These are phyloP conservation scores for Corythornis madagascariensis DNA, from an alignment of 2,113 vertebrate genomes.

Conservation along the genomic window DNA sequence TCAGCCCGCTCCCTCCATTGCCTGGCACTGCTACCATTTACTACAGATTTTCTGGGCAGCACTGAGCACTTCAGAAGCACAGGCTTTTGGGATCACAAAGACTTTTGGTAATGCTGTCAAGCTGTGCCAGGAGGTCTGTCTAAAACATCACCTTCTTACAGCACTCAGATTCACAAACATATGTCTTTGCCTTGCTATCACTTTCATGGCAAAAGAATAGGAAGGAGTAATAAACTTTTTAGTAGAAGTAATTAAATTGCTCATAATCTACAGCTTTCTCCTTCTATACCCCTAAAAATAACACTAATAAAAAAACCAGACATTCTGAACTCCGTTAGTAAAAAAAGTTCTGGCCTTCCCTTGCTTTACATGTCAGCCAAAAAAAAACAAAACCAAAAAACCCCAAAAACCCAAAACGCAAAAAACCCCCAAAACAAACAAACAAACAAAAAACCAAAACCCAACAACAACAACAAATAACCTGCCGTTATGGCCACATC, in stretches of 20 bases:
- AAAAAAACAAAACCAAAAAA: background rate
- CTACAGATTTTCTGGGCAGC: background rate
- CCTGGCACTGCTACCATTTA: background rate
- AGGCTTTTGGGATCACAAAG: background rate
- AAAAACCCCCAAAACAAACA: background rate
- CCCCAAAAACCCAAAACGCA: no score
- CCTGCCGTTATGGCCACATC: accelerated
- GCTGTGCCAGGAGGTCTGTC: background rate
- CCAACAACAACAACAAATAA: no score
- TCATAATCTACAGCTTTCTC: constrained; percentile 13
- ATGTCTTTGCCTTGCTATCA: background rate
- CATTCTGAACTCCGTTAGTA: background rate
- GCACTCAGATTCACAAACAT: background rate
- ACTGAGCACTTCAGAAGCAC: background rate
- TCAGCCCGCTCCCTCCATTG: background rate
- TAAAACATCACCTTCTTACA: background rate
- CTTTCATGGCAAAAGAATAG: background rate
- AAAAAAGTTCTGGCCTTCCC: background rate
- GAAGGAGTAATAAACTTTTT: constrained; percentile 17
- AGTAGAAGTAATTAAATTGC: constrained; percentile 33
- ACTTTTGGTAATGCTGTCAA: background rate
- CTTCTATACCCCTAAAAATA: background rate
- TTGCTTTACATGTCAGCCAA: background rate
- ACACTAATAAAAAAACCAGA: background rate
- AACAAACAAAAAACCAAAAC: background rate